Percentiles rank a stretch among this genome's conserved stretches.
Evolutionary conservation across 2,113 vertebrate species (phyloP).

Genomic region (Dromiciops gliroides): DNA sequence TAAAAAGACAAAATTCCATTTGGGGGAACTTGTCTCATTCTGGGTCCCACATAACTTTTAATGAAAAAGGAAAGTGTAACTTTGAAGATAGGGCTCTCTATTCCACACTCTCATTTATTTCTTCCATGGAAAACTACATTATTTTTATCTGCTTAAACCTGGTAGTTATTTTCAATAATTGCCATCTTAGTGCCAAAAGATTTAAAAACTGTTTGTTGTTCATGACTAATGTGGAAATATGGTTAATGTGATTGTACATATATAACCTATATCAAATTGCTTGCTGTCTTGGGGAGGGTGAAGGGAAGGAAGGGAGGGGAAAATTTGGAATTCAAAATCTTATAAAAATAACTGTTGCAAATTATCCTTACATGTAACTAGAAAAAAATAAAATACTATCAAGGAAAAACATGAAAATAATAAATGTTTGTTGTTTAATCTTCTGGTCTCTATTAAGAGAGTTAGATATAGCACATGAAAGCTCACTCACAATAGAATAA

Average conservation of each 20-base stretch:
- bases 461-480: neutral
- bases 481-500: neutral
- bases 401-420: too few species aligned
- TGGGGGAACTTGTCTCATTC: neutral
- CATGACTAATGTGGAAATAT: too few species aligned
- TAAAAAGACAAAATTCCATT: neutral
- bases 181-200: neutral
- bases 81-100: neutral
- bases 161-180: too few species aligned
- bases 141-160: neutral
- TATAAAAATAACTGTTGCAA: too few species aligned
- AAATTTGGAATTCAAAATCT: too few species aligned
- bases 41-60: neutral
- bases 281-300: too few species aligned
- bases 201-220: too few species aligned
- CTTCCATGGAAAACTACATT: neutral
- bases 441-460: neutral
- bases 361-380: too few species aligned
- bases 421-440: neutral
- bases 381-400: too few species aligned
- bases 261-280: too few species aligned
- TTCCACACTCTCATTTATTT: neutral
- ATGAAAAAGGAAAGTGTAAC: neutral
- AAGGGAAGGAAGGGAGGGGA: too few species aligned
- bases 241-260: too few species aligned